phyloP scores from a whole-genome alignment of 2,113 vertebrate species.

The Syngnathus typhle region DNA sequence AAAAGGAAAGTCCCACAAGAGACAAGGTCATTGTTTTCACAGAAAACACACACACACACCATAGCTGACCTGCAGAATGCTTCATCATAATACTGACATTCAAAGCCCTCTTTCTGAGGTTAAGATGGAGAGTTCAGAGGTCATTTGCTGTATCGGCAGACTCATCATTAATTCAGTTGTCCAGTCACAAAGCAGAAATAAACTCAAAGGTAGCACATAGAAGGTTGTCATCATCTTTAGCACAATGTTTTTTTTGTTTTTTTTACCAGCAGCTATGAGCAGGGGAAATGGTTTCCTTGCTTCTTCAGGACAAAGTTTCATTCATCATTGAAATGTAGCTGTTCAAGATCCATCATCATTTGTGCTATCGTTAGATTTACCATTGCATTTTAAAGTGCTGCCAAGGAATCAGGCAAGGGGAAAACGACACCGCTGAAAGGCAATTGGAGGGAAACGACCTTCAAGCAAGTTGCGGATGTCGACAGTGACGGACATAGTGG shows the following conservation, averaged over 20 bases:
- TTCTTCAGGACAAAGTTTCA: neutral
- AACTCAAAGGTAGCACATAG: neutral
- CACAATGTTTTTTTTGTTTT: neutral
- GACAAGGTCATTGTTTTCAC: constrained; percentile 74
- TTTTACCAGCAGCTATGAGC: too few species aligned
- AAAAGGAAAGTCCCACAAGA: constrained; percentile 72
- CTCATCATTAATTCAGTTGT: neutral
- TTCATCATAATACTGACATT: constrained; percentile 44
- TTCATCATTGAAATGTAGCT: neutral
- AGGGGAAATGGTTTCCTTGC: neutral
- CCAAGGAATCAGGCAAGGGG: constrained; percentile 9
- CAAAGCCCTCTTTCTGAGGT: neutral
- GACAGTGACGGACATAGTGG: constrained; percentile 13
- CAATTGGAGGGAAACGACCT: constrained; percentile 5
- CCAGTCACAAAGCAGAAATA: neutral
- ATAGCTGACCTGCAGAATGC: constrained; percentile 39
- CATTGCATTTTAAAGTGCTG: constrained; percentile 34
- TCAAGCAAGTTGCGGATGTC: neutral
- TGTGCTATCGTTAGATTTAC: constrained; percentile 6
- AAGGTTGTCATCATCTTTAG: neutral
- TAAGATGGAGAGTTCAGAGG: constrained; percentile 7
- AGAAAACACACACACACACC: constrained; percentile 66
- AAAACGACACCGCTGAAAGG: neutral
- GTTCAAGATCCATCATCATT: constrained; percentile 9
- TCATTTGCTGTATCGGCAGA: neutral